Percentiles rank a stretch among this genome's conserved stretches.
These are phyloP conservation scores for Lasiommata megera DNA, from an alignment of 2,888 invertebrate genomes.

Conservation along the genomic window DNA sequence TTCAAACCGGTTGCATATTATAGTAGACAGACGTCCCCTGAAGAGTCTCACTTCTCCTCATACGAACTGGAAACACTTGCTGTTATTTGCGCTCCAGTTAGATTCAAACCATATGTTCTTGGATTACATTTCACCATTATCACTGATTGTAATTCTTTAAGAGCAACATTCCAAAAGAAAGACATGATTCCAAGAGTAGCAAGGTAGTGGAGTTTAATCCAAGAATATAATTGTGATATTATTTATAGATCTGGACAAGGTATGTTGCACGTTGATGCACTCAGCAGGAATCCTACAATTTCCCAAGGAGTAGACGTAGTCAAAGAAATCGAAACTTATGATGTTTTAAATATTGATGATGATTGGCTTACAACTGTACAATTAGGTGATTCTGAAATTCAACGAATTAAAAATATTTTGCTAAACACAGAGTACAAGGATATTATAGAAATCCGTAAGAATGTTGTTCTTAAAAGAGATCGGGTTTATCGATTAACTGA, in stretches of 20 bases:
- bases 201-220: constrained; percentile 33
- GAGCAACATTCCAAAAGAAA: constrained; percentile 20
- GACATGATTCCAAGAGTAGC: constrained; percentile 32
- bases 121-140: constrained; percentile 30
- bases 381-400: constrained; percentile 19
- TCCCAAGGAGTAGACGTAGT: not conserved
- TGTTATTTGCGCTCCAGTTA: constrained; percentile 27
- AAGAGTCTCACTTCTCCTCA: constrained; percentile 17
- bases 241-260: constrained; percentile 30
- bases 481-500: not conserved
- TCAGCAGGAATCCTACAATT: constrained; percentile 15
- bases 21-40: constrained; percentile 25
- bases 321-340: not conserved
- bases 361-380: not conserved
- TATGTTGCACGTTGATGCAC: constrained; percentile 33
- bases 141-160: constrained; percentile 33
- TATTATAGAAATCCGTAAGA: not conserved
- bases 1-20: constrained; percentile 15
- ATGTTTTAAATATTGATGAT: not conserved
- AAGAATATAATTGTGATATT: constrained; percentile 29
- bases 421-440: constrained; percentile 9
- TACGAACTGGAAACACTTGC: constrained; percentile 32
- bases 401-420: not conserved
- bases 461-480: constrained; percentile 3
- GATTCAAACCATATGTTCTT: constrained; percentile 31